These are phyloP conservation scores for Anser brachyrhynchus DNA, from an alignment of 2,113 vertebrate species.

Conservation along the genomic window DNA sequence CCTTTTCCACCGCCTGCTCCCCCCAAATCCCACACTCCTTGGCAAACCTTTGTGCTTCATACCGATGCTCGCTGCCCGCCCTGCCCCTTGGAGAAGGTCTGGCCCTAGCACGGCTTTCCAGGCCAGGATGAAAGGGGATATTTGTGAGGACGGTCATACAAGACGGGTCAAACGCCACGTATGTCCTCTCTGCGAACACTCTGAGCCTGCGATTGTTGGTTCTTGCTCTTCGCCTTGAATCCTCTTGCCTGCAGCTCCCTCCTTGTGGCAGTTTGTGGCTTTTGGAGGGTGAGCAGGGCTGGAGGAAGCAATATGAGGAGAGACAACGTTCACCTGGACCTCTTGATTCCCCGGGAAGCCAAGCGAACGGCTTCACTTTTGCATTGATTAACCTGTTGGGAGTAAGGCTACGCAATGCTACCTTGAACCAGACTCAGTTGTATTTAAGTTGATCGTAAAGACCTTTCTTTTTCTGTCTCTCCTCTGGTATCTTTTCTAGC, in stretches of 20 bases:
- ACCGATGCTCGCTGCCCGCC: accelerated
- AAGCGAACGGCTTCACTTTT: neutral
- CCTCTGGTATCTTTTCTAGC: neutral
- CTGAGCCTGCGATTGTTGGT: neutral
- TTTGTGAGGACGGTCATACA: neutral
- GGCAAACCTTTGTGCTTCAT: neutral
- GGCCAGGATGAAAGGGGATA: neutral
- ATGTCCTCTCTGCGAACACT: neutral
- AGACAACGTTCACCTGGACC: neutral
- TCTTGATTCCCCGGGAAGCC: neutral
- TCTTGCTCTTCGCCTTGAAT: neutral
- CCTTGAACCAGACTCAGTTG: neutral
- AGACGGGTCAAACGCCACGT: neutral
- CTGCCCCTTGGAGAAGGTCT: neutral
- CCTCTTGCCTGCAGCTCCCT: neutral
- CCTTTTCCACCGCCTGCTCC: neutral
- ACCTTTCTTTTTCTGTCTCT: neutral
- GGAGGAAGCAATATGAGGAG: neutral
- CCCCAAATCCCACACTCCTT: neutral
- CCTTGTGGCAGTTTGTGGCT: neutral
- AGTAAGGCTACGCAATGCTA: too few relatives aligned
- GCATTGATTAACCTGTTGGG: accelerated
- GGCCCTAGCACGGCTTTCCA: neutral
- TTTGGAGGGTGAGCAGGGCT: neutral
- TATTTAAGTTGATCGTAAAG: neutral